Base-by-base conservation (phyloP, 2,113 vertebrate genomes). In the Urocitellus parryii region DNA sequence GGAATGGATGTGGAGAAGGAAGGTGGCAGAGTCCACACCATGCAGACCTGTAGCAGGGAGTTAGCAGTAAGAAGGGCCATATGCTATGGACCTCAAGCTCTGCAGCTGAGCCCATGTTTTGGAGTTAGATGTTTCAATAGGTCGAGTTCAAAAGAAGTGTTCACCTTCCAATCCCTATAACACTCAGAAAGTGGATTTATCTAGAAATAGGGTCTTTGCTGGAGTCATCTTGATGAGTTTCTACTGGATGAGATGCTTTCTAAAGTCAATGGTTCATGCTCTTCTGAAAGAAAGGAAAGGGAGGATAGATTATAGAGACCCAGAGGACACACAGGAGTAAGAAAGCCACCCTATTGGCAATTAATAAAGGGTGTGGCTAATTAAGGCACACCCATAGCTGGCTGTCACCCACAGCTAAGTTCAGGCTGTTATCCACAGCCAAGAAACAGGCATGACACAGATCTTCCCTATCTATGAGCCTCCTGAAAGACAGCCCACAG, bases 311-410 rank as follows among this genome's bases (percentile, higher is more conserved):
- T 48, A 20, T 9, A 48, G 91, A 61, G 22, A n/a, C 16, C n/a
- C 4, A 81, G 3, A 11, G 12, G 16, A 42, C 27, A n/a, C 7
- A 58, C 0, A 42, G 5, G 29, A 27, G 25, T 4, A 34, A 65
- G 9, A 13, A n/a, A 13, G 0, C 4, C 25, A 20, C 0, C 5
- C 32, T 8, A 7, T 7, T 53, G 37, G 42, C 13, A 20, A 1
- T 32, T 53, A 42, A n/a, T 63, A 17, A 22, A 6, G 22, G 32
- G 22, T 34, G 42, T 2, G 65, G 0, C 25, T 12, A 70, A 53
- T 11, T 2, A 12, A 22, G 29, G 14, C 2, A 5, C 1, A 37
- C 32, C 11, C 8, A 34, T 16, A 53, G 51, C 51, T 17, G 10
- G 12, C 10, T 51, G 32, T 20, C 22, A 56, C 22, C 13, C 8